A percentile compares a stretch with the other conserved stretches of the same genome.
Conservation (phyloP, 2,113 vertebrate genomes). For the Carlito syrichta region DNA sequence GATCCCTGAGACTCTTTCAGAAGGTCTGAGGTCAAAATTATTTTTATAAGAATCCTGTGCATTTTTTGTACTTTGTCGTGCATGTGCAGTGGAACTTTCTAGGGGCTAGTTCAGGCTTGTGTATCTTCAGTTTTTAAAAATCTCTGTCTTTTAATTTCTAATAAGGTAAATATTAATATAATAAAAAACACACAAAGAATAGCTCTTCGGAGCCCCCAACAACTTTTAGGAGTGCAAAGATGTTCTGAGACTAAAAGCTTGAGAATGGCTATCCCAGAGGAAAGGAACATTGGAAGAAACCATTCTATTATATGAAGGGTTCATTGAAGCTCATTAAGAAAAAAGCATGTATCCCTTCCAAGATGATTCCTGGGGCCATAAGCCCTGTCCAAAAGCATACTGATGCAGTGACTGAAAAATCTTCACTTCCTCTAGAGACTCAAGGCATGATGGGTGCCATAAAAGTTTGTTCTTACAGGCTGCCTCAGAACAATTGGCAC, state of each 20-base stretch:
- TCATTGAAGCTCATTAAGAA: slow-evolving; percentile 33
- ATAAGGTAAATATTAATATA: neutral
- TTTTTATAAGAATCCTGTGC: neutral
- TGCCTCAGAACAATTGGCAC: slow-evolving; percentile 54
- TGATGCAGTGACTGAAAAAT: slow-evolving; percentile 1
- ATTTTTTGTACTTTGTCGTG: neutral
- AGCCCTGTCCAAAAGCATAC: slow-evolving; percentile 41
- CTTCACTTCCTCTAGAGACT: slow-evolving; percentile 46
- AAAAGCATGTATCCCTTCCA: slow-evolving; percentile 7
- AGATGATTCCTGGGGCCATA: slow-evolving; percentile 16
- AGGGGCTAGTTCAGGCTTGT: neutral
- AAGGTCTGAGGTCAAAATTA: neutral
- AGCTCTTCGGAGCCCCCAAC: neutral
- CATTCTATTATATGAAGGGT: neutral
- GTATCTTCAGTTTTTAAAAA: neutral
- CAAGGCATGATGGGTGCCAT: slow-evolving; percentile 47
- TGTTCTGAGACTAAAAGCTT: neutral
- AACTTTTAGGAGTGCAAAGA: slow-evolving; percentile 36
- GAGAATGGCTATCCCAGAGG: neutral
- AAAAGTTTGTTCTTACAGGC: slow-evolving; percentile 54
- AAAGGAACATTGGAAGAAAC: slow-evolving; percentile 35
- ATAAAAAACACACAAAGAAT: neutral
- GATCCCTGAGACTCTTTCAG: neutral
- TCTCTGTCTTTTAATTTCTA: slow-evolving; percentile 6
- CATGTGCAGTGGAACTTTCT: neutral